Evolutionary conservation across 2,888 invertebrate genomes (phyloP).

Genomic region (Ceramica pisi): DNA sequence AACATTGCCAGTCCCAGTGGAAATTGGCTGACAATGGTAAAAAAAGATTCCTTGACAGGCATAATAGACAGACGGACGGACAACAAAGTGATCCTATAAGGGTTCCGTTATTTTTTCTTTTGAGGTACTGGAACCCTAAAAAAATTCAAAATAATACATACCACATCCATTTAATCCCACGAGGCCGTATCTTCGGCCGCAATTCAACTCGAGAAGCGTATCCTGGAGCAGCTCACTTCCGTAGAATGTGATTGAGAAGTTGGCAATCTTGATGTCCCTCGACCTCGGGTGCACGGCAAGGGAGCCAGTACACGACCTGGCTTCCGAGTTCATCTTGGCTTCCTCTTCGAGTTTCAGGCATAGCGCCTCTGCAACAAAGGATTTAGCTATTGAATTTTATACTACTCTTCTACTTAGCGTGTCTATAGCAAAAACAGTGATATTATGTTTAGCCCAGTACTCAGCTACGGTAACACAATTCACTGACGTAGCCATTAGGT

Average conservation of each 20-base stretch:
- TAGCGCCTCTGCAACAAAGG: conserved; percentile 92
- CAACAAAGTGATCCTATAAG: no score
- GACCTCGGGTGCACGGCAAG: conserved; percentile 98
- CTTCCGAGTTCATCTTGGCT: conserved; percentile 98
- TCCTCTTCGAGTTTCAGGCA: conserved; percentile 97
- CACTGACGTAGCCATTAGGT: no score
- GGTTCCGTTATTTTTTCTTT: no score
- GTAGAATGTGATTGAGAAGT: conserved; percentile 99
- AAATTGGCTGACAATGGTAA: background rate
- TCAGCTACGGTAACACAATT: no score
- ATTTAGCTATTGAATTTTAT: background rate
- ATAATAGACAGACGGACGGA: no score
- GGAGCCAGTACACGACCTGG: conserved; percentile 98
- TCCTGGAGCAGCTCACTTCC: conserved; percentile 99
- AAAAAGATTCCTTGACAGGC: no score
- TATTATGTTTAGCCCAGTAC: no score
- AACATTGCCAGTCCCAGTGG: background rate
- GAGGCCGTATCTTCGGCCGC: conserved; percentile 98
- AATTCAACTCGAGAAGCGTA: conserved; percentile 98
- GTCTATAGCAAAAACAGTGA: no score
- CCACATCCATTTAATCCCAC: conserved; percentile 99
- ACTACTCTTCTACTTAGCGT: background rate
- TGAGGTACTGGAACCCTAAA: no score
- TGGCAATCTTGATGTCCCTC: conserved; percentile 98
- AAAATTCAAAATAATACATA: conserved; percentile 75